These are phyloP conservation scores for Bembecia ichneumoniformis DNA, from an alignment of 2,888 invertebrate species.

Conservation along the genomic window DNA sequence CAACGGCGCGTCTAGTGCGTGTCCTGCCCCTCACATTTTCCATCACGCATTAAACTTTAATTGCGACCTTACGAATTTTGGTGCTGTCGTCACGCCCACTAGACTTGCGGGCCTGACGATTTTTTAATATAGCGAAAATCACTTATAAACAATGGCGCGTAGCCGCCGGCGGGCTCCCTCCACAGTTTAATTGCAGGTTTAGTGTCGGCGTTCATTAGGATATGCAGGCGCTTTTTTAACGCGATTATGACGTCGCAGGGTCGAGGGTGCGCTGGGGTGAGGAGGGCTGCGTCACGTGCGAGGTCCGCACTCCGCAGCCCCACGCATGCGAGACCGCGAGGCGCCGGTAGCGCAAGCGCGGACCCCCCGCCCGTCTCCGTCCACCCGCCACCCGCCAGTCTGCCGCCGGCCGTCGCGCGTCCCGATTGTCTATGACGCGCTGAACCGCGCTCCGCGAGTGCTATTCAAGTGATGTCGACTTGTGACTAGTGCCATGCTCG, in stretches of 20 bases:
- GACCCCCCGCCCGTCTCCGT: conserved; percentile 24
- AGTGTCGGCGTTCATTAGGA: conserved; percentile 62
- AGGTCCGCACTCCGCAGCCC: conserved; percentile 70
- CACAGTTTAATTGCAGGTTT: conserved; percentile 61
- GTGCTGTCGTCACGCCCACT: conserved; percentile 45
- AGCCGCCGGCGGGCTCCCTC: conserved; percentile 31
- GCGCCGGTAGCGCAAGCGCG: conserved; percentile 61
- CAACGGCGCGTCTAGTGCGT: conserved; percentile 29
- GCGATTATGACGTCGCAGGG: conserved; percentile 67
- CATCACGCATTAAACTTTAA: conserved; percentile 47
- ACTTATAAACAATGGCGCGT: conserved; percentile 45
- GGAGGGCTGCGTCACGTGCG: conserved; percentile 72
- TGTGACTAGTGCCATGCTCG: conserved; percentile 70
- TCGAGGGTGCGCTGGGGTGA: conserved; percentile 60
- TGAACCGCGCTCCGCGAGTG: conserved; percentile 50
- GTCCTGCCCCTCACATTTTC: conserved; percentile 28
- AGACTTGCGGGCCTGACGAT: conserved; percentile 37
- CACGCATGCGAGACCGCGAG: conserved; percentile 71
- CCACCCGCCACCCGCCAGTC: conserved; percentile 55
- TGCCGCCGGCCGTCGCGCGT: conserved; percentile 69
- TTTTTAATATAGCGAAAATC: conserved; percentile 53
- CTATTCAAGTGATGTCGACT: conserved; percentile 63
- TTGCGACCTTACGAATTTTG: conserved; percentile 53
- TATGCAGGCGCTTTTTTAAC: conserved; percentile 68
- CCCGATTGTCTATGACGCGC: conserved; percentile 30